A percentile compares a stretch with the other conserved stretches of the same genome.
Evolutionary conservation across 2,797 vertebrate genomes (phyloP).

Genomic region (Tenualosa thibaudeaui): DNA sequence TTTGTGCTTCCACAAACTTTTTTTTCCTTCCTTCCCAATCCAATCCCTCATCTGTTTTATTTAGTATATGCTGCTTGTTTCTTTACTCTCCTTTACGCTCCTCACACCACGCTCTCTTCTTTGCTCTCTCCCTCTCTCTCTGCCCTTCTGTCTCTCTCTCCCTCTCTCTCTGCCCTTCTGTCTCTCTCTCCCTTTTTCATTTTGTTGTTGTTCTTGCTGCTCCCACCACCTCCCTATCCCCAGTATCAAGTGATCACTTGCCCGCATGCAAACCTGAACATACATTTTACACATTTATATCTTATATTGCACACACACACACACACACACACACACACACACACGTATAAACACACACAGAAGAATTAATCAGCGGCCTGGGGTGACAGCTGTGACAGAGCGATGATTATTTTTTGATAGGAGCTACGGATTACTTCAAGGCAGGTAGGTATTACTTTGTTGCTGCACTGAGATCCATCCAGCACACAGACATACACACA

Average conservation of each 20-base stretch:
- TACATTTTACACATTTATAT: background rate
- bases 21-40: background rate
- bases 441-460: constrained; percentile 12
- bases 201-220: background rate
- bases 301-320: background rate
- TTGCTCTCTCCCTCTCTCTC: background rate
- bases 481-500: background rate
- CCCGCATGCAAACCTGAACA: background rate
- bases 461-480: background rate
- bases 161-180: background rate
- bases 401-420: background rate
- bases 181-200: background rate
- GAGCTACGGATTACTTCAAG: background rate
- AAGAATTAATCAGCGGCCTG: background rate
- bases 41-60: background rate
- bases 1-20: background rate
- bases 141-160: background rate
- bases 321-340: constrained; percentile 8
- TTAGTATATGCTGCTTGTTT: background rate
- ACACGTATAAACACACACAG: background rate
- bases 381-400: background rate
- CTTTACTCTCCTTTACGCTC: background rate
- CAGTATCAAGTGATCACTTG: background rate
- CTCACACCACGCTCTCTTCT: background rate
- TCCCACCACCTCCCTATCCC: background rate